Conservation (phyloP, 2,113 vertebrate genomes). For the Melanocharis versteri region DNA sequence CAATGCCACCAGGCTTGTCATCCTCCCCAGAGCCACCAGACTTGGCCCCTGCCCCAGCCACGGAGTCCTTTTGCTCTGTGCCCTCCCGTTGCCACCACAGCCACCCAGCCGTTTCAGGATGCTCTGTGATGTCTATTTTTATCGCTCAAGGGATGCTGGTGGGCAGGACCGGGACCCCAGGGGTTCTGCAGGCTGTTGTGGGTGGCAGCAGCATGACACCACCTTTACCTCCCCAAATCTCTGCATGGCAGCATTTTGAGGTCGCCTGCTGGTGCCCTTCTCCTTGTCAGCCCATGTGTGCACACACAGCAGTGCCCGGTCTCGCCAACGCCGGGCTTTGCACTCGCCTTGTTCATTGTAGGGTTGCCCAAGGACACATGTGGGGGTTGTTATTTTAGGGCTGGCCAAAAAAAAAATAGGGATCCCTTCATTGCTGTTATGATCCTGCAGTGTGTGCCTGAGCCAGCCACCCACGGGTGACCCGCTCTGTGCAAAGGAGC, state of each 20-base stretch:
- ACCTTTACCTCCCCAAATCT: background rate
- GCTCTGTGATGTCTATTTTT: background rate
- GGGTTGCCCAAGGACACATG: background rate
- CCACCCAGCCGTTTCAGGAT: accelerated
- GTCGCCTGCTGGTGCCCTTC: background rate
- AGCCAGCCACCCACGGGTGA: background rate
- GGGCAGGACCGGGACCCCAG: background rate
- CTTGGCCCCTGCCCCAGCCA: background rate
- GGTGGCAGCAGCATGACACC: background rate
- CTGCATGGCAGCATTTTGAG: background rate
- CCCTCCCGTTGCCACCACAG: accelerated
- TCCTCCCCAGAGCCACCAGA: background rate
- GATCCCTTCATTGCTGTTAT: background rate
- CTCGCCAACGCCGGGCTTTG: background rate
- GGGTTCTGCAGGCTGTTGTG: background rate
- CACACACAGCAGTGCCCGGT: accelerated
- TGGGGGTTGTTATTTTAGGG: background rate
- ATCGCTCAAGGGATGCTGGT: background rate
- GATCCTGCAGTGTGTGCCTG: background rate
- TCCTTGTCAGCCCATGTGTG: background rate
- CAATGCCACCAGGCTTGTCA: background rate
- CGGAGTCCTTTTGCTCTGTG: background rate
- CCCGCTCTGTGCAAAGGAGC: background rate
- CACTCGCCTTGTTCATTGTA: background rate
- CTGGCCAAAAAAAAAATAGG: background rate